Conservation (phyloP, 2,888 invertebrate genomes). For the Euzetes globulus region DNA sequence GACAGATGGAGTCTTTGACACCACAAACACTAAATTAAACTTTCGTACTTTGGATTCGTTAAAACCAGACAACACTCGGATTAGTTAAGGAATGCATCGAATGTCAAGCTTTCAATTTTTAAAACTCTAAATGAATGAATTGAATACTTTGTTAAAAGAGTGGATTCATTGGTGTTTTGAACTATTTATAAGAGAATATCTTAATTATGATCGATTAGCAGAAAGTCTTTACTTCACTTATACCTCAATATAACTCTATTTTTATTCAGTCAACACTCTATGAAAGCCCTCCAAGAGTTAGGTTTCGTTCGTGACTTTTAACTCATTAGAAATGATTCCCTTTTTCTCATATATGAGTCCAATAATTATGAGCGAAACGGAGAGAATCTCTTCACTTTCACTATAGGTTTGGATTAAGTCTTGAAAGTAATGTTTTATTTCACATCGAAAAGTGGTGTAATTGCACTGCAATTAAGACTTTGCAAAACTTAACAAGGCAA, state of each 20-base stretch:
- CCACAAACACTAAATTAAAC: neutral
- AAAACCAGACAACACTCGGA: too few relatives aligned
- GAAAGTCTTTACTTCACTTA: neutral
- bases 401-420: neutral
- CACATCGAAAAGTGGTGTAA: neutral
- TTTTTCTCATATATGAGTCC: neutral
- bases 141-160: neutral
- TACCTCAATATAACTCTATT: neutral
- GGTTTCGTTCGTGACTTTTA: neutral
- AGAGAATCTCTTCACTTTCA: neutral
- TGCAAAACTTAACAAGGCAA: neutral
- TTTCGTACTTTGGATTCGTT: too few relatives aligned
- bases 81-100: too few relatives aligned
- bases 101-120: too few relatives aligned
- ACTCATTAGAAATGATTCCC: slow-evolving; percentile 2
- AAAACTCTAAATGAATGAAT: too few relatives aligned
- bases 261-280: neutral
- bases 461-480: neutral
- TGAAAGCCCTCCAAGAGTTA: neutral
- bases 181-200: neutral
- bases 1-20: slow-evolving; percentile 1
- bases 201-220: slow-evolving; percentile 8
- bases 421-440: neutral
- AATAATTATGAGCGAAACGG: neutral
- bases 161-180: neutral